Conservation (phyloP, 2,113 vertebrate genomes). For the Aleadryas rufinucha region DNA sequence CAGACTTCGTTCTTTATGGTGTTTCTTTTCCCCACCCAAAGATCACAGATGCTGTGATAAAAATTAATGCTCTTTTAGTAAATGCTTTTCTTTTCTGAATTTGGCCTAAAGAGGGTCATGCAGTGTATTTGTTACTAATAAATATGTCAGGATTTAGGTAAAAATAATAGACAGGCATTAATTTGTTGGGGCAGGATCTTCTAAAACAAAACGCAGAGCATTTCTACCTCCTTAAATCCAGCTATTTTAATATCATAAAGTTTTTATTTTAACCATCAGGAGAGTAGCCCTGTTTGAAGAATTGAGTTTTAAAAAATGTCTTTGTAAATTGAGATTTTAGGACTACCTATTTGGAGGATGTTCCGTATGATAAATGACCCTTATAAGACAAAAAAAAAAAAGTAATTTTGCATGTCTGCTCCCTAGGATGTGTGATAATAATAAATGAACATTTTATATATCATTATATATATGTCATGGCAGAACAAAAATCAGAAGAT, state of each 20-base stretch:
- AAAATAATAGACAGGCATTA: neutral
- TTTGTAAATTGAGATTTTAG: constrained; percentile 65
- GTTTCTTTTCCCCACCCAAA: constrained; percentile 30
- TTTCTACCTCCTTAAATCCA: neutral
- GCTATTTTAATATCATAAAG: constrained; percentile 34
- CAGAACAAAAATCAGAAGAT: constrained; percentile 44
- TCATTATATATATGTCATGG: constrained; percentile 50
- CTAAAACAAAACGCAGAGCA: neutral
- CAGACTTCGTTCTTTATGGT: constrained; percentile 34
- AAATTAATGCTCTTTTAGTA: constrained; percentile 16
- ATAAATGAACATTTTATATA: constrained; percentile 71
- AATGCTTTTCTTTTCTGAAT: neutral
- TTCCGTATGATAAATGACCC: constrained; percentile 56
- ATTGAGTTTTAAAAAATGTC: constrained; percentile 59
- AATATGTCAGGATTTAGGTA: neutral
- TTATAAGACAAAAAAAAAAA: constrained; percentile 37
- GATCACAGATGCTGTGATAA: constrained; percentile 25
- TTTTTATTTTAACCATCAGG: constrained; percentile 41
- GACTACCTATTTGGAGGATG: constrained; percentile 57
- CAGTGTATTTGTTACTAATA: neutral
- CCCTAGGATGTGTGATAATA: constrained; percentile 58
- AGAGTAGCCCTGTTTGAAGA: constrained; percentile 27
- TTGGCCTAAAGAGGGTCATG: neutral
- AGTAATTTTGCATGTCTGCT: constrained; percentile 69
- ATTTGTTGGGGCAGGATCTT: neutral